phyloP scores from a whole-genome alignment of 2,113 vertebrate species.

The Sylvietta virens region DNA sequence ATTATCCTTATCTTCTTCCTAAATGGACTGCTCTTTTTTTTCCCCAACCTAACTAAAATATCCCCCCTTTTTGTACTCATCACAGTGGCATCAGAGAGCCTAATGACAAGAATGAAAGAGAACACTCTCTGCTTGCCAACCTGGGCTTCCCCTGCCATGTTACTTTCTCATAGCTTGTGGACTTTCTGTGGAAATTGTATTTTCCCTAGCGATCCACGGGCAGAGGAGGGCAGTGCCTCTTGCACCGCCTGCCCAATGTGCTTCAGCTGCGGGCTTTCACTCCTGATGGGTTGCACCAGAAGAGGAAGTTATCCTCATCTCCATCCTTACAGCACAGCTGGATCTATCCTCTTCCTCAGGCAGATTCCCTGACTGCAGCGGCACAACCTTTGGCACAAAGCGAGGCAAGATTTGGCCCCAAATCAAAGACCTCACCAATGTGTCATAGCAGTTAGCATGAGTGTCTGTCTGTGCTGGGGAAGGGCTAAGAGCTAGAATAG shows the following conservation, averaged over 20 bases:
- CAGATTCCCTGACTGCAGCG: not conserved
- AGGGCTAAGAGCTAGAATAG: slow-evolving; percentile 14
- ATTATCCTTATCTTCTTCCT: not conserved
- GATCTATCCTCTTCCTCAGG: not conserved
- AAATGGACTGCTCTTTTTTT: not conserved
- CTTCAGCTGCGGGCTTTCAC: not conserved
- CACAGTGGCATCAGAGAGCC: not conserved
- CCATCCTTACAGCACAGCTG: not conserved
- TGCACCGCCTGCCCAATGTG: accelerated
- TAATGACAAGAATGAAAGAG: not conserved
- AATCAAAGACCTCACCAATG: not conserved
- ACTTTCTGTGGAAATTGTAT: not conserved
- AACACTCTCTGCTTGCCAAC: not conserved
- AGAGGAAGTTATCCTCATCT: not conserved
- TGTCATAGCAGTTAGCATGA: not conserved
- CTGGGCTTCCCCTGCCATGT: not conserved
- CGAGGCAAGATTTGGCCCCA: not conserved
- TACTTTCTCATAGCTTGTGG: not conserved
- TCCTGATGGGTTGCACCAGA: not conserved
- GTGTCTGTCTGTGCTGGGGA: not conserved
- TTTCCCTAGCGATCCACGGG: not conserved
- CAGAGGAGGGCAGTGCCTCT: not conserved
- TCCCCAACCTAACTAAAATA: not conserved
- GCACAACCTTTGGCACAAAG: not conserved
- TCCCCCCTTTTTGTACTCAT: not conserved